Conservation (phyloP, 2,113 vertebrate genomes). For the Nicator chloris region DNA sequence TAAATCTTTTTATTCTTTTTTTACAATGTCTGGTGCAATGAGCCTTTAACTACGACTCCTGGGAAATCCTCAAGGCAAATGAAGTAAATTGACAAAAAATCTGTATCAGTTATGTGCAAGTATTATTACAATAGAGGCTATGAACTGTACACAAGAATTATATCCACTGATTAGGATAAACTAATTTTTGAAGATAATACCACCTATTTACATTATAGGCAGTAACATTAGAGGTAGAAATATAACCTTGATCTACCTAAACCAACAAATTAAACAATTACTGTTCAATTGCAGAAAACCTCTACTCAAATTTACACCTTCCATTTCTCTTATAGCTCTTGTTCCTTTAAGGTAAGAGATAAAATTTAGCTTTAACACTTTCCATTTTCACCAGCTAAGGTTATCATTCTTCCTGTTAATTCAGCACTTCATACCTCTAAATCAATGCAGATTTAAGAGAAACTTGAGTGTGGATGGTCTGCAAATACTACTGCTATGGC, state of each 20-base stretch:
- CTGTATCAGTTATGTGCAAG: neutral
- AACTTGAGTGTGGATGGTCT: neutral
- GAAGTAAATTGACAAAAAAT: conserved; percentile 8
- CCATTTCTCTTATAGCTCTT: neutral
- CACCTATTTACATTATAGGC: neutral
- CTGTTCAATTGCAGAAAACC: neutral
- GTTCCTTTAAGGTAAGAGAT: neutral
- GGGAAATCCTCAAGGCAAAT: neutral
- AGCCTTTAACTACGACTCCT: neutral
- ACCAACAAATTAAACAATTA: neutral
- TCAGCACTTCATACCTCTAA: neutral
- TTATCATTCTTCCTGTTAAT: neutral
- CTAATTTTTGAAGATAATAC: neutral
- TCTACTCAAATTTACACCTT: neutral
- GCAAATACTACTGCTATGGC: neutral
- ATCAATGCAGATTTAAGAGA: neutral
- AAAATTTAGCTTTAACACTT: neutral
- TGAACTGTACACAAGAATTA: neutral
- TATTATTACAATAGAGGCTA: neutral
- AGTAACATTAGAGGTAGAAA: neutral
- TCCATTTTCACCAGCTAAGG: neutral
- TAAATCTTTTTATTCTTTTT: neutral
- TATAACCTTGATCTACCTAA: neutral
- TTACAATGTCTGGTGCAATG: neutral
- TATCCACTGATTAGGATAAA: neutral